Conservation (phyloP, 30 jellyfish, hydroid and myxozoan genomes). For the Aurelia aurita complex sp. Pacific region DNA sequence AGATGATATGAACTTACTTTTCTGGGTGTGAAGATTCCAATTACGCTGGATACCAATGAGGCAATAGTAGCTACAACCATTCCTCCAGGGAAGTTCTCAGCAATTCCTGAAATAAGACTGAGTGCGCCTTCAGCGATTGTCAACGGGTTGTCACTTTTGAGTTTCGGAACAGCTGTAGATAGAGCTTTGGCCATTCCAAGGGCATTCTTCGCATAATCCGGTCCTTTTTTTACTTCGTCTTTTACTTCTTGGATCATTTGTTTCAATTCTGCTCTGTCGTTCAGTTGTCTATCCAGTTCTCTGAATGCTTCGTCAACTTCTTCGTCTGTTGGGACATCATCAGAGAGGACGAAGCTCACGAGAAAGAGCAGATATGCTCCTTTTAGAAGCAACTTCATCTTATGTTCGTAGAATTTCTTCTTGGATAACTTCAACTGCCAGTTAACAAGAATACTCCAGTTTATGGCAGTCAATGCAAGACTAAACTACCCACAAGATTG, state of each 20-base stretch:
- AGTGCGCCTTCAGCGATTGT: constrained; percentile 19
- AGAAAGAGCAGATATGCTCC: no score
- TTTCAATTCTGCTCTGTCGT: constrained; percentile 1
- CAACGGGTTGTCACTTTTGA: constrained; percentile 7
- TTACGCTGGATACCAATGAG: constrained; percentile 6
- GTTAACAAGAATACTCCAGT: no score
- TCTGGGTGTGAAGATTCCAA: constrained; percentile 11
- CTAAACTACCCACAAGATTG: no score
- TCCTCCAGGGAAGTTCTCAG: constrained; percentile 20
- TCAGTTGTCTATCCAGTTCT: not conserved
- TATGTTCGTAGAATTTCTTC: no score
- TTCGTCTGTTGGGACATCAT: constrained; percentile 13
- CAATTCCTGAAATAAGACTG: constrained; percentile 5
- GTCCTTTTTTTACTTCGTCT: not conserved
- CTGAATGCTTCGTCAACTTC: not conserved
- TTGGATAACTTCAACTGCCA: no score
- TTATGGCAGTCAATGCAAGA: no score
- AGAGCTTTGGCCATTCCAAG: constrained; percentile 10
- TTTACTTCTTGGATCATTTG: not conserved
- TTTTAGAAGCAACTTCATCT: no score
- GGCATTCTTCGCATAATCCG: constrained; percentile 1
- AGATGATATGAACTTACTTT: not conserved
- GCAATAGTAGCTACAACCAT: constrained; percentile 20
- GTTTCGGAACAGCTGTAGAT: not conserved
- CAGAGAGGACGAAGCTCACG: not conserved